These are phyloP conservation scores for Chaetoderma sp. DNA, from an alignment of 2,888 invertebrate species.

Conservation along the genomic window DNA sequence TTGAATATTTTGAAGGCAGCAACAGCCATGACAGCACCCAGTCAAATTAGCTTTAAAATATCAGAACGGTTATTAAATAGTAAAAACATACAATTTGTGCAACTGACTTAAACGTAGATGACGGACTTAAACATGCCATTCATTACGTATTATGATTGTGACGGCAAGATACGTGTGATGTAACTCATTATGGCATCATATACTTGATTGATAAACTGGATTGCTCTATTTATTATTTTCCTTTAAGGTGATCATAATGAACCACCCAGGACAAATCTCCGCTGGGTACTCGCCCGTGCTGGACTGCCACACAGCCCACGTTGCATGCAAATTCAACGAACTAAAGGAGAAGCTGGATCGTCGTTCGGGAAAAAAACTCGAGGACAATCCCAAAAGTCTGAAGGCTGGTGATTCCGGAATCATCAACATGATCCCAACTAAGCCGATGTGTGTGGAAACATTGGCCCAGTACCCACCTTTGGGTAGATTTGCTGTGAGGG, in stretches of 20 bases:
- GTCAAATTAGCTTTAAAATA: too few relatives aligned
- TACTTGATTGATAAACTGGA: too few relatives aligned
- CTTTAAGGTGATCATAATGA: constrained; percentile 92
- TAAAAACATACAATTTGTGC: too few relatives aligned
- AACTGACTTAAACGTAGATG: too few relatives aligned
- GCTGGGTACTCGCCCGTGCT: constrained; percentile 99
- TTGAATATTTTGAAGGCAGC: too few relatives aligned
- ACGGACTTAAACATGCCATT: too few relatives aligned
- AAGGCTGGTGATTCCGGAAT: constrained; percentile 98
- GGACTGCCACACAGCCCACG: constrained; percentile 99
- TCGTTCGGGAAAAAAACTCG: constrained; percentile 86
- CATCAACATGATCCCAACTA: constrained; percentile 91
- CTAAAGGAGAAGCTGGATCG: constrained; percentile 99
- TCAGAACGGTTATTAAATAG: too few relatives aligned
- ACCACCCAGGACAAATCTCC: constrained; percentile 99
- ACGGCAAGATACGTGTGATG: too few relatives aligned
- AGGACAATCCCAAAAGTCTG: constrained; percentile 86
- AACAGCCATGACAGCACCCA: too few relatives aligned
- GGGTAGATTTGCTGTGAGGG: constrained; percentile 97
- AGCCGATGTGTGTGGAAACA: constrained; percentile 98
- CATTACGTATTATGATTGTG: too few relatives aligned
- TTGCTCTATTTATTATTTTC: too few relatives aligned
- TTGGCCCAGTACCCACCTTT: constrained; percentile 98
- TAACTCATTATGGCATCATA: too few relatives aligned
- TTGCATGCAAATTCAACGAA: constrained; percentile 99